These are phyloP conservation scores for Lypha dubia DNA, from an alignment of 2,888 invertebrate species.

Conservation along the genomic window DNA sequence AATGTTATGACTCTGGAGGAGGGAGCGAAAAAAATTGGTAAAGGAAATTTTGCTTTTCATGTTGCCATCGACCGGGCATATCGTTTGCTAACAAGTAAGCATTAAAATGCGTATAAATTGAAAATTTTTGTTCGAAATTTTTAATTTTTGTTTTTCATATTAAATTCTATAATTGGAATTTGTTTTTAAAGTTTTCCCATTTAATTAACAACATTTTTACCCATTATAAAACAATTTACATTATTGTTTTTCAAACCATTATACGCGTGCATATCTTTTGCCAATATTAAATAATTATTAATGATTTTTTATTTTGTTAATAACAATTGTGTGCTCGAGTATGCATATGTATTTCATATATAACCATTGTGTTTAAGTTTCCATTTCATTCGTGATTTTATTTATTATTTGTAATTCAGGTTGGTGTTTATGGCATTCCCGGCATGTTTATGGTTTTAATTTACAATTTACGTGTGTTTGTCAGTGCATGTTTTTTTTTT, in stretches of 20 bases:
- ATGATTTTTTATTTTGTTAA: not conserved
- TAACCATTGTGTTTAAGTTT: constrained; percentile 6
- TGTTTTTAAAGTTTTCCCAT: no score
- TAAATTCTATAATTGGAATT: no score
- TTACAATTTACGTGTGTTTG: not conserved
- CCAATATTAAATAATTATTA: not conserved
- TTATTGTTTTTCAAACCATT: not conserved
- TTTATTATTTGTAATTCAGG: constrained; percentile 32
- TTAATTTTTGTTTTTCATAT: no score
- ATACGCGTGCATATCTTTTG: no score
- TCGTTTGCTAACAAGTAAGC: constrained; percentile 75
- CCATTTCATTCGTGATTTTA: not conserved
- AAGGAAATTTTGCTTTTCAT: constrained; percentile 81
- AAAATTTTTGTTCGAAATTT: no score
- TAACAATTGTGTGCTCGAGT: not conserved
- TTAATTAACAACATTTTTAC: no score
- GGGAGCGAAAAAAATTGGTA: constrained; percentile 76
- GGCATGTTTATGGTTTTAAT: constrained; percentile 15
- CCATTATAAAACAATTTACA: not conserved
- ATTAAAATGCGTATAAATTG: not conserved
- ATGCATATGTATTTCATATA: not conserved
- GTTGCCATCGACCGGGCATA: constrained; percentile 78
- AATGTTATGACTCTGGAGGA: constrained; percentile 77
- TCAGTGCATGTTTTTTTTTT: not conserved
- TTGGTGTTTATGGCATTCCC: not conserved